Evolutionary conservation across 2,888 invertebrate species (phyloP).

Genomic region (Leptothorax acervorum): DNA sequence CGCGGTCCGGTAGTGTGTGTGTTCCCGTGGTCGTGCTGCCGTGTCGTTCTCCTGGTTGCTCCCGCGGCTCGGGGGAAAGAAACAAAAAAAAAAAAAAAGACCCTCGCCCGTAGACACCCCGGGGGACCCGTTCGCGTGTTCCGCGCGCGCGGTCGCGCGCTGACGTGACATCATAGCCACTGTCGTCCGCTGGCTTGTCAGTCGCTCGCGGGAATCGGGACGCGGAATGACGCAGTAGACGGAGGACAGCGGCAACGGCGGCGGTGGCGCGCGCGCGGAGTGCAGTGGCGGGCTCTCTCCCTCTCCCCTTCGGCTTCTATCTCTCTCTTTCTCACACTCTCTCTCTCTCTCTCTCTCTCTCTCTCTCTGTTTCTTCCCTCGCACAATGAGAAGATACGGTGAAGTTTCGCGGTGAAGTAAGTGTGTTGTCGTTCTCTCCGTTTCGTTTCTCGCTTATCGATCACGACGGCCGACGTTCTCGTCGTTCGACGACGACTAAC

Average conservation of each 20-base stretch:
- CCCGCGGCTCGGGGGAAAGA: neutral
- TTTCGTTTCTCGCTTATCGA: constrained; percentile 4
- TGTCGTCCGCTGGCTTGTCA: constrained; percentile 68
- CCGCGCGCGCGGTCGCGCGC: constrained; percentile 53
- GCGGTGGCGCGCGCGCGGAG: constrained; percentile 64
- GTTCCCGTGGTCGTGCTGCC: neutral
- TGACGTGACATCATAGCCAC: constrained; percentile 63
- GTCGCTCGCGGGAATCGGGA: constrained; percentile 72
- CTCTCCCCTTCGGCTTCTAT: no score
- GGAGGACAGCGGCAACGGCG: constrained; percentile 44
- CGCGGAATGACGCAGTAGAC: constrained; percentile 83
- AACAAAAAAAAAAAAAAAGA: no score
- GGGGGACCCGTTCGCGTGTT: neutral
- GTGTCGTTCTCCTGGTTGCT: neutral
- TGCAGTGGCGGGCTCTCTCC: constrained; percentile 67
- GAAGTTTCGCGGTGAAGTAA: constrained; percentile 78
- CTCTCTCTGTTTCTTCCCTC: constrained; percentile 20
- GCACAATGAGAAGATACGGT: constrained; percentile 80
- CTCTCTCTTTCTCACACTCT: neutral
- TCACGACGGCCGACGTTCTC: neutral
- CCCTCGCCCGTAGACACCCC: neutral
- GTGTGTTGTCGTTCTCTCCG: constrained; percentile 45
- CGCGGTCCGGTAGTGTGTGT: neutral
- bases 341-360: neutral
- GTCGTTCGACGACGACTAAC: neutral